Conservation (phyloP, 53 echinoderm and acorn worm genomes). For the Actinopyga echinites region DNA sequence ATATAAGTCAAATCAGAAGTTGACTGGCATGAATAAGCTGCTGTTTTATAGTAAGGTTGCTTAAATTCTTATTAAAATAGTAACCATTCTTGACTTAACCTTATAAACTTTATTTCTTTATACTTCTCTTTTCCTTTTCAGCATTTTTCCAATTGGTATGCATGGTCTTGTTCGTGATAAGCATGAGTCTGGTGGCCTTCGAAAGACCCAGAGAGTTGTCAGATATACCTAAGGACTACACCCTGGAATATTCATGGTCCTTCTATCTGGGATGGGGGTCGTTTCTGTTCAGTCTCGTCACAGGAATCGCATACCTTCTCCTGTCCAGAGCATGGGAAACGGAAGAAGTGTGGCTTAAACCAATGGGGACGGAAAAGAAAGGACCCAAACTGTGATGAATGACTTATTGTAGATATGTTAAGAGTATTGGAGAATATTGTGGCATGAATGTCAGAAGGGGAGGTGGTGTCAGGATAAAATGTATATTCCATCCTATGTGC, state of each 20-base stretch:
- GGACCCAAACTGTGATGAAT: conserved; percentile 26
- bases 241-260: conserved; percentile 79
- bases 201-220: conserved; percentile 58
- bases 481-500: too few species aligned
- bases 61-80: too few species aligned
- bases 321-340: conserved; percentile 85
- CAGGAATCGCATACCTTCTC: conserved; percentile 82
- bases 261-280: conserved; percentile 89
- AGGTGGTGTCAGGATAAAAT: too few species aligned
- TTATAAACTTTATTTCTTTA: neutral
- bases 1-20: too few species aligned
- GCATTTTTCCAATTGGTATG: conserved; percentile 73
- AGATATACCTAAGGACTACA: conserved; percentile 60
- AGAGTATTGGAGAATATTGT: too few species aligned
- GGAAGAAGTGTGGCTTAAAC: conserved; percentile 81
- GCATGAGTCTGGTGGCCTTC: conserved; percentile 67
- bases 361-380: conserved; percentile 69
- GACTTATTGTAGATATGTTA: too few species aligned
- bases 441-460: too few species aligned
- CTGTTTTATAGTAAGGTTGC: too few species aligned
- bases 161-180: conserved; percentile 73
- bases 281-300: conserved; percentile 69
- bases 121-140: conserved; percentile 49
- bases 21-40: too few species aligned
- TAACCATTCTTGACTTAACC: too few species aligned